Conservation (phyloP, 2,888 invertebrate species). For the Malthinus seriepunctatus region DNA sequence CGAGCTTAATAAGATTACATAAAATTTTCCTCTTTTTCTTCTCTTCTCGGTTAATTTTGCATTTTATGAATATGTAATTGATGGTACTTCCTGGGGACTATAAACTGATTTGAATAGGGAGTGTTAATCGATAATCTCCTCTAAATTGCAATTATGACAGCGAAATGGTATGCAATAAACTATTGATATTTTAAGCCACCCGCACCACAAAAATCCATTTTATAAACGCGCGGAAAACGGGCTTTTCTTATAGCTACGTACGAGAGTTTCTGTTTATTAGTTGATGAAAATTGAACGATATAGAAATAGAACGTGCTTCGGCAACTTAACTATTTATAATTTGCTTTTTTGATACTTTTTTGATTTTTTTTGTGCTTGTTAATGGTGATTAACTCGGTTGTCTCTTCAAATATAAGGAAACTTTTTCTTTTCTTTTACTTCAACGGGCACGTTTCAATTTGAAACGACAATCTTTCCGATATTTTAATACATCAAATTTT, state of each 20-base stretch:
- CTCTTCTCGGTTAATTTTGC: not conserved
- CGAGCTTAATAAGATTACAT: not conserved
- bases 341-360: slow-evolving; percentile 25
- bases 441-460: not conserved
- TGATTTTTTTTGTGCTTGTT: slow-evolving; percentile 13
- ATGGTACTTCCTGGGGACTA: slow-evolving; percentile 3
- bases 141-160: slow-evolving; percentile 18
- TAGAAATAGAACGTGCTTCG: slow-evolving; percentile 34
- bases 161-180: slow-evolving; percentile 18
- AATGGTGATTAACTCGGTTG: slow-evolving; percentile 13
- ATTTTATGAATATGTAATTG: slow-evolving; percentile 6
- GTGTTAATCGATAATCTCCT: slow-evolving; percentile 14
- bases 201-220: no score
- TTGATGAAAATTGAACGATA: slow-evolving; percentile 33
- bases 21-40: no score
- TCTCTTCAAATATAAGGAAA: not conserved
- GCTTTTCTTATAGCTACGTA: slow-evolving; percentile 20
- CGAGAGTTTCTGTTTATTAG: slow-evolving; percentile 28
- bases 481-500: not conserved
- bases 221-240: slow-evolving; percentile 12
- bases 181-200: slow-evolving; percentile 23
- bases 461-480: not conserved
- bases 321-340: slow-evolving; percentile 38
- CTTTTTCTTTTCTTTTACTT: not conserved
- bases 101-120: slow-evolving; percentile 10